Evolutionary conservation across 2,888 invertebrate genomes (phyloP).

Genomic region (Tipula helvola): DNA sequence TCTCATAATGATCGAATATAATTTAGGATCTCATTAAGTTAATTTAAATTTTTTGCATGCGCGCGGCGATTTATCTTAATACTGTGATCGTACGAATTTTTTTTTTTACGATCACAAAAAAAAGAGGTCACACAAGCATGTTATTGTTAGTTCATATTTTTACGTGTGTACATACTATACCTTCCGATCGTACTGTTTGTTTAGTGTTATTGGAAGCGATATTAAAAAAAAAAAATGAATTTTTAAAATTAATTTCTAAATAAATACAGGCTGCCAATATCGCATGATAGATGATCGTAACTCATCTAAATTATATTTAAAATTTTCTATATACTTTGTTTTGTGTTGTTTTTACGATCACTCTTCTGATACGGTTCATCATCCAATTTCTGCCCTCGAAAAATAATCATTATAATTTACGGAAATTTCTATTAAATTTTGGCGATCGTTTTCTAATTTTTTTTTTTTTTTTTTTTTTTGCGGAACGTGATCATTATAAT

Average conservation of each 20-base stretch:
- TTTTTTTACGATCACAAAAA: background rate
- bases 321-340: background rate
- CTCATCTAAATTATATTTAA: background rate
- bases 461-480: background rate
- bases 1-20: background rate
- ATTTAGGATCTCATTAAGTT: constrained; percentile 4
- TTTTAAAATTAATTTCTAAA: background rate
- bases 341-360: background rate
- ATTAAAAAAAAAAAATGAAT: background rate
- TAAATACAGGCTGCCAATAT: constrained; percentile 4
- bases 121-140: background rate
- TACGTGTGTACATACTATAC: background rate
- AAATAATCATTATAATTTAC: background rate
- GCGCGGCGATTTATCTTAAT: background rate
- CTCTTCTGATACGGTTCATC: background rate
- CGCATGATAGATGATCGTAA: background rate
- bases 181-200: background rate
- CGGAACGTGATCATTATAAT: background rate
- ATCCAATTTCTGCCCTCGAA: background rate
- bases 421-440: background rate
- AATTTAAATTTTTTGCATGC: background rate
- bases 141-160: background rate
- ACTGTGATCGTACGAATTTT: background rate
- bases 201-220: background rate
- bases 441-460: background rate